Evolutionary conservation across 2,113 vertebrate genomes (phyloP).

Genomic region (Sprattus sprattus): DNA sequence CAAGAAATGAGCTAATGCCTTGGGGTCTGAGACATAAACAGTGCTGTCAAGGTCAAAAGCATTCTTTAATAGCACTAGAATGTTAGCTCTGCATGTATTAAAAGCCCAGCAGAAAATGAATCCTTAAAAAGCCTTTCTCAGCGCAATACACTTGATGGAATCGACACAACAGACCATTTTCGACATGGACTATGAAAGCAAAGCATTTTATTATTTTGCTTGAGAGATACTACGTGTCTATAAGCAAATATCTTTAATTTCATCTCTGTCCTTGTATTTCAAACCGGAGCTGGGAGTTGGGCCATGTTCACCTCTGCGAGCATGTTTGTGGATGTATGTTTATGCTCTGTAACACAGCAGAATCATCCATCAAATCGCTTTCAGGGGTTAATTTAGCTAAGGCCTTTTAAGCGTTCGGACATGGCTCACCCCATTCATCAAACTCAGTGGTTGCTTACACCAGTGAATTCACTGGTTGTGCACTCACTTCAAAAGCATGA

Average conservation of each 20-base stretch:
- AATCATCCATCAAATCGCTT: conserved; percentile 42
- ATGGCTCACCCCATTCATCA: conserved; percentile 39
- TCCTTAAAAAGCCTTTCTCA: not conserved
- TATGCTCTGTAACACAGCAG: conserved; percentile 32
- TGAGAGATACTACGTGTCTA: not conserved
- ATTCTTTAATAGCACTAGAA: not conserved
- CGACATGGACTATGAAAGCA: not conserved
- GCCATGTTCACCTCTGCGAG: not conserved
- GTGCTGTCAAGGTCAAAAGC: not conserved
- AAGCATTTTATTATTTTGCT: not conserved
- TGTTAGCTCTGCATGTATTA: not conserved
- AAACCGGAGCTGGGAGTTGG: not conserved
- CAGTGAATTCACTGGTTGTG: not conserved
- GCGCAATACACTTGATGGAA: not conserved
- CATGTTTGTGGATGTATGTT: conserved; percentile 42
- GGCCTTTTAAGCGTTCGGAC: conserved; percentile 45
- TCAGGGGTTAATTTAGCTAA: conserved; percentile 46
- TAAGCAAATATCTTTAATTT: not conserved
- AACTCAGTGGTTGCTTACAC: conserved; percentile 11
- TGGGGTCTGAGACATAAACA: not conserved
- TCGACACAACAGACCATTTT: too few relatives aligned
- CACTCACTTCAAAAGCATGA: not conserved
- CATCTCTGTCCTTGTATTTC: not conserved
- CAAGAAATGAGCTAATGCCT: not conserved
- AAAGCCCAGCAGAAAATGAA: not conserved